Evolutionary conservation across 2,113 vertebrate genomes (phyloP).

Genomic region (Callaeas wilsoni): DNA sequence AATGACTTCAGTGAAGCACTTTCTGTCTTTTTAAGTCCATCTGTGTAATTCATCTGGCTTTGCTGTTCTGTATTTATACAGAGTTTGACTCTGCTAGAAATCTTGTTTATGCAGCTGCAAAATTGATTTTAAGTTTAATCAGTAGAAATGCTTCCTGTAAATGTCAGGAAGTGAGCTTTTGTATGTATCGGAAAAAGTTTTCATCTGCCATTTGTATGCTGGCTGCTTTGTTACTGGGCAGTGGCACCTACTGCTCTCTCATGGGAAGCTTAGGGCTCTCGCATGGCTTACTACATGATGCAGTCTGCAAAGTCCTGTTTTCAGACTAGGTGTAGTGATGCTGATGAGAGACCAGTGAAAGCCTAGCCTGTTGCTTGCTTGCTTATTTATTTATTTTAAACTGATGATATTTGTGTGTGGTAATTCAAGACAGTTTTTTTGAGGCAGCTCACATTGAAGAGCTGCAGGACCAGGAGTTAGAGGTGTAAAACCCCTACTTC

Average conservation of each 20-base stretch:
- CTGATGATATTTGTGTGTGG: background rate
- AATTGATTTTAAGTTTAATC: background rate
- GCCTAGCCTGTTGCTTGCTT: background rate
- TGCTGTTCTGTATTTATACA: background rate
- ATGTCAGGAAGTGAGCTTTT: background rate
- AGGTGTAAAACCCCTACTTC: background rate
- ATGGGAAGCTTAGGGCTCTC: background rate
- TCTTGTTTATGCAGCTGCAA: background rate
- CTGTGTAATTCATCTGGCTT: background rate
- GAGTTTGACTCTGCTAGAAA: background rate
- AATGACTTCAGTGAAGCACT: background rate
- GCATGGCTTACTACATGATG: background rate
- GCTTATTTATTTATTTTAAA: background rate
- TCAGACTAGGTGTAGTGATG: background rate
- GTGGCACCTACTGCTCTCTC: background rate
- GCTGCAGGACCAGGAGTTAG: background rate
- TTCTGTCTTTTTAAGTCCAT: background rate
- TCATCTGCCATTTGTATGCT: fast-evolving
- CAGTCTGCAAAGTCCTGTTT: background rate
- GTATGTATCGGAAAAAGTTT: background rate
- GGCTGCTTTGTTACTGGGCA: background rate
- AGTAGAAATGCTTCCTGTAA: background rate
- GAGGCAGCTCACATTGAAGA: background rate
- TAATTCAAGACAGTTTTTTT: background rate
- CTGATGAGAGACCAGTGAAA: background rate